Evolutionary conservation across 1,140 invertebrate genomes (phyloP), one percentile per base, ranked within the genome.

Genomic region (Brevipalpus yothersi): DNA sequence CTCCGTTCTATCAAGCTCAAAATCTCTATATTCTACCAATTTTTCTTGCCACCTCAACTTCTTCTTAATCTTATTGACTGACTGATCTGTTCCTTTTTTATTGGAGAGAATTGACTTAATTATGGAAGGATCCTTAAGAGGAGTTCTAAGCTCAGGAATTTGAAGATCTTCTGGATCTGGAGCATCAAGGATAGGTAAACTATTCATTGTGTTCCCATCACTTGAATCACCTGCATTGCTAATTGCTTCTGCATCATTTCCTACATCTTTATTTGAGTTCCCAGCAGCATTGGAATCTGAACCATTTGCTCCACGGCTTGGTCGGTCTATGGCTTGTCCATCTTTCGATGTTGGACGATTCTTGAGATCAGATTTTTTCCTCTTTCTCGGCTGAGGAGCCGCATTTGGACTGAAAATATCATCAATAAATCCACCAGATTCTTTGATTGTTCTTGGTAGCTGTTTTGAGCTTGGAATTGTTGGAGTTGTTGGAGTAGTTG

Each of bases 341-440:
- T 19, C 49, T 51, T n/a, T 51, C 17, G 49, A n/a, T 51, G 49
- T n/a, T 12, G 56, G 71, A 41, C 67, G 45, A 66, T 73, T 60
- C 83, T 80, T 66, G 79, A 80, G 2, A 78, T 78, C 8, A 75
- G 72, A 54, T 78, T 79, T 2, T 75, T 75, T 65, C 84, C 80
- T 73, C 84, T 81, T 69, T 65, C 47, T 63, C 82, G 79, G 7
- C 82, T 78, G 78, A 13, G 77, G 78, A 58, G 78, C 76, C 47
- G n/a, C 15, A 39, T 17, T 19, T 62, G 62, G 12, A 43, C 56
- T 39, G 62, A 62, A 70, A n/a, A 93, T 69, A 2, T 85, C 86
- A 72, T 91, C 86, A 79, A 89, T 90, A 68, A 93, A 92, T 70
- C 86, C 80, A 68, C 84, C 85, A 68, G 85, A 89, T 68, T 93